A percentile compares a stretch with the other conserved stretches of the same genome.
Evolutionary conservation across 2,113 vertebrate genomes (phyloP).

Genomic region (Ellobius talpinus): DNA sequence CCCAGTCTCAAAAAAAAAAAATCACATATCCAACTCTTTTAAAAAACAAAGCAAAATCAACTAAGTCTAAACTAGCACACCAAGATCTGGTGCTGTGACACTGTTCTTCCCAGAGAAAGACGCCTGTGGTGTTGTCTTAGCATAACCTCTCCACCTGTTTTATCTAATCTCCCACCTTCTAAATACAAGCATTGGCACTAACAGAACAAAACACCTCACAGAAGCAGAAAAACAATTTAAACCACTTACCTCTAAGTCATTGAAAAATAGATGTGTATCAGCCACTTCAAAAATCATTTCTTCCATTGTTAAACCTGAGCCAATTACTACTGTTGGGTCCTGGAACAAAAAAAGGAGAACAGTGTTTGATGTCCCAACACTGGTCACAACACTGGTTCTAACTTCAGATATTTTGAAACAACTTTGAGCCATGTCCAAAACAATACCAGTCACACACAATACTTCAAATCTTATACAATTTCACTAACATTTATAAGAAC

Average conservation of each 20-base stretch:
- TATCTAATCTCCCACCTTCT: background rate
- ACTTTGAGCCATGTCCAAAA: constrained; percentile 11
- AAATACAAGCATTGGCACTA: background rate
- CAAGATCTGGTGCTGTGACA: background rate
- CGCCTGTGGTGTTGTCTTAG: background rate
- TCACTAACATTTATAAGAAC: constrained; percentile 25
- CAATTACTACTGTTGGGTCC: constrained; percentile 96
- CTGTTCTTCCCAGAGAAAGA: background rate
- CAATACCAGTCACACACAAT: background rate
- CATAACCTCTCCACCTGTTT: background rate
- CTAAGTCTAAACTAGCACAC: background rate
- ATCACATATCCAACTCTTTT: background rate
- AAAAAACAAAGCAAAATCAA: background rate
- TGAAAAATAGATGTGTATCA: constrained; percentile 99
- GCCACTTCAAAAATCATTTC: constrained; percentile 99
- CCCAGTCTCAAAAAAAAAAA: background rate
- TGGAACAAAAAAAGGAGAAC: constrained; percentile 73
- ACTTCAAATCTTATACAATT: constrained; percentile 43
- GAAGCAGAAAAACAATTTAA: constrained; percentile 54
- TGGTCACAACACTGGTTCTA: background rate
- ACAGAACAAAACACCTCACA: constrained; percentile 43
- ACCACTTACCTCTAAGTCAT: constrained; percentile 94
- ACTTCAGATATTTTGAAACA: constrained; percentile 55
- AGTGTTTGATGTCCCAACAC: background rate
- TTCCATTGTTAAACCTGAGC: constrained; percentile 97